Conservation (phyloP, 2,888 invertebrate genomes). For the Gibbula magus region DNA sequence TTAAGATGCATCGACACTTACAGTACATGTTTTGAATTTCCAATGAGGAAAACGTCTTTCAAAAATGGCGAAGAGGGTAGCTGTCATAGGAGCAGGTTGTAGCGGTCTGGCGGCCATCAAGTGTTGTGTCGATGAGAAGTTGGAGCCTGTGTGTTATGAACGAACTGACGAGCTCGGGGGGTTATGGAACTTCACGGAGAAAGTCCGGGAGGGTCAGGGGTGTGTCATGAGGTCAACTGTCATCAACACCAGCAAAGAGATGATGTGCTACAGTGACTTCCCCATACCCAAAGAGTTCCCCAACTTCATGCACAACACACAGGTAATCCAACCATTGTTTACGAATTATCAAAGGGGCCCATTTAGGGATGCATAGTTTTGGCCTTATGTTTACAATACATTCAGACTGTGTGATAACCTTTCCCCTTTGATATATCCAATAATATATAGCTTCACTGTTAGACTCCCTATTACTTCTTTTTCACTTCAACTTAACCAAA, state of each 20-base stretch:
- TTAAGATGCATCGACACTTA: too few species aligned
- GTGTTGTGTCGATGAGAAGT: constrained; percentile 66
- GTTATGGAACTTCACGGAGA: constrained; percentile 67
- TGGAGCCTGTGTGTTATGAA: constrained; percentile 69
- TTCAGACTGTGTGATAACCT: too few species aligned
- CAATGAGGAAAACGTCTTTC: too few species aligned
- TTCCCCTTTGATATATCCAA: too few species aligned
- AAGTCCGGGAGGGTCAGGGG: constrained; percentile 54
- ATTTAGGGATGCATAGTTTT: neutral
- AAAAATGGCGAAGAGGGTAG: constrained; percentile 48
- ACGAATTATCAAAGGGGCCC: neutral
- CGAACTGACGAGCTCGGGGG: constrained; percentile 67
- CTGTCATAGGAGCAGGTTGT: constrained; percentile 65
- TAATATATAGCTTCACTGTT: too few species aligned
- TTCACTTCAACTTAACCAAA: too few species aligned
- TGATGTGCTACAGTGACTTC: constrained; percentile 74
- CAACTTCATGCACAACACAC: constrained; percentile 73
- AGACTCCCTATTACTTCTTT: too few species aligned
- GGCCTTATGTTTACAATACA: too few species aligned
- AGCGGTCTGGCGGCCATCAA: constrained; percentile 68
- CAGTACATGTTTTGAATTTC: too few species aligned
- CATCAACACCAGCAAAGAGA: constrained; percentile 72
- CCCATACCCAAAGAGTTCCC: constrained; percentile 72
- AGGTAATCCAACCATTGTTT: constrained; percentile 40
- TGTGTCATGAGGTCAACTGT: constrained; percentile 71